Base-by-base conservation (phyloP, 92 coral and sea anemone species). In the Blastomussa wellsi region DNA sequence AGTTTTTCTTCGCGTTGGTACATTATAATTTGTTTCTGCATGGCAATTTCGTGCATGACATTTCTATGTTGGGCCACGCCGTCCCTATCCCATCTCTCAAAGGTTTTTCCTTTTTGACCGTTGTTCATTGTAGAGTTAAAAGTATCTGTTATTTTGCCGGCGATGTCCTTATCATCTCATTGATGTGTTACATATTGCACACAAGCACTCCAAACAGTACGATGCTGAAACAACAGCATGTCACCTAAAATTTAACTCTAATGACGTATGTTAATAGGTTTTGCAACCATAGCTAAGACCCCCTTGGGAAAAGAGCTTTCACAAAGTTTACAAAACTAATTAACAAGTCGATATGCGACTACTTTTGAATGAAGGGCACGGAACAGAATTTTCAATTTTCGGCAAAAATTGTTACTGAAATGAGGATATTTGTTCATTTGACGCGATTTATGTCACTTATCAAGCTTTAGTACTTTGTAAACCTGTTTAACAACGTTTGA, bases 31-130 rank as follows among this genome's bases (percentile, higher is more conserved):
- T 94, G 92, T 70, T 96, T 96, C 67, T 90, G 83, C 39, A 96
- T 88, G 62, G 95, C 93, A 33, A 96, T 92, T n/a, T 94, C 92
- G 86, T 92, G 94, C 98, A 91, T 92, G 19, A 77, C 80, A 41
- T 96, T 96, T 35, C 96, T 87, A 80, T 94, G 98, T 33, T 86
- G 92, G n/a, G 94, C 93, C 0, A 91, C 94, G 5, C 93, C 86
- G 66, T 94, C 92, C 8, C 94, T 77, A 29, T 92, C 98, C 37
- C 53, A 64, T 49, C 47, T 67, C 10, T 77, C 78, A 16, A 85
- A 68, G 32, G 81, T 38, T 42, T 85, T 85, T 14, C 74, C 80
- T 73, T 83, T 83, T 15, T 74, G 73, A 26, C 57, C 31, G 64
- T 32, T 83, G 87, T 74, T 83, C 87, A 83, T 83, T 9, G 20